Evolutionary conservation across 2,113 vertebrate genomes (phyloP), one percentile per base, ranked within the genome.

Genomic region (Dicentrarchus labrax): DNA sequence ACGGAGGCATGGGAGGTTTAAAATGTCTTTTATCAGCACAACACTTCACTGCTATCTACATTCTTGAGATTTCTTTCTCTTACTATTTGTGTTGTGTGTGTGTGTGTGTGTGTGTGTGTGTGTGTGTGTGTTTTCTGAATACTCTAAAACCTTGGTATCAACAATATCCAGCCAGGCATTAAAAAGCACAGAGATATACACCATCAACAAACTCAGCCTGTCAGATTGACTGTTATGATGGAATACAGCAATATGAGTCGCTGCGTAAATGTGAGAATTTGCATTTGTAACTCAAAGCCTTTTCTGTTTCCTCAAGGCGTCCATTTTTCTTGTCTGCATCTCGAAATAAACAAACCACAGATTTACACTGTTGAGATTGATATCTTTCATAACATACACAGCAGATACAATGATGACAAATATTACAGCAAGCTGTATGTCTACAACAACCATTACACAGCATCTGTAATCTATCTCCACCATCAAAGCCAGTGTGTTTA

Each of bases 261-360:
- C 74, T 15, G 73, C 24, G 0, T 41, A 47, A 81, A 88, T 60
- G 53, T 51, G 69, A 81, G 43, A 54, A 89, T 90, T 86, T 80
- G 74, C 90, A 89, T 90, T 79, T 78, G 72, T 67, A 48, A 80
- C 73, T 88, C 67, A 64, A 13, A 83, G 64, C 48, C 41, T 80
- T 80, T 79, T 76, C 69, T 66, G 72, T 82, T 81, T 80, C 78
- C 82, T 71, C 66, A 6, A 19, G 83, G 82, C 73, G 4, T 83
- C 56, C 73, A 83, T 85, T 78, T 62, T 36, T 89, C 83, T 80
- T 67, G 76, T 54, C 17, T 43, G 15, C 41, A 19, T 9, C 57
- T 56, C 2, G 60, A 60, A 82, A 82, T 69, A 74, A 82, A 86
- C 69, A 74, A 62, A 73, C 12, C 45, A 60, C 67, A 78, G 9